These are phyloP conservation scores for Globicephala melas DNA, from an alignment of 2,113 vertebrate genomes.

Conservation along the genomic window DNA sequence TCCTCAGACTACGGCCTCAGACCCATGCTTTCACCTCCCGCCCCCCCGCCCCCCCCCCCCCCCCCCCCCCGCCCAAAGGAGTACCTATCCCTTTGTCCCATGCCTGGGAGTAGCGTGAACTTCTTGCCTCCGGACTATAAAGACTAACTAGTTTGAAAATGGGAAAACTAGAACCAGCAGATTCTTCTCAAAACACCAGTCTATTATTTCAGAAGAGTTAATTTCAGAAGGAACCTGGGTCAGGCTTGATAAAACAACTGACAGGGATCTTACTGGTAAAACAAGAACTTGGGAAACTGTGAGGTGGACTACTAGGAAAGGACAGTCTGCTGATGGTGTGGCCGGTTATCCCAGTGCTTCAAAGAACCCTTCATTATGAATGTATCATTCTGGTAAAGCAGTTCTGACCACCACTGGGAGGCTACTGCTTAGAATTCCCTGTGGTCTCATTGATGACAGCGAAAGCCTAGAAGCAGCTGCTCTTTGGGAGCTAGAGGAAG, in stretches of 20 bases:
- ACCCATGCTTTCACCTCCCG: neutral
- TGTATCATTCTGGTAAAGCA: neutral
- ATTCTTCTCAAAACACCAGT: constrained; percentile 71
- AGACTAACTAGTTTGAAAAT: constrained; percentile 77
- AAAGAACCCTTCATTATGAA: neutral
- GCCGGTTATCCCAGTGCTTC: neutral
- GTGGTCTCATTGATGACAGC: neutral
- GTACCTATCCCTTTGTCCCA: neutral
- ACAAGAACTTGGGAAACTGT: constrained; percentile 78
- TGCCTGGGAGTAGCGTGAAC: constrained; percentile 57
- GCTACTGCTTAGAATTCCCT: neutral
- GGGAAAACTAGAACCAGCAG: constrained; percentile 76
- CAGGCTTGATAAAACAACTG: constrained; percentile 93
- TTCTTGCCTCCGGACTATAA: constrained; percentile 59
- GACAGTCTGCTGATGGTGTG: neutral
- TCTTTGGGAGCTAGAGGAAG: neutral
- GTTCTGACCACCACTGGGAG: neutral
- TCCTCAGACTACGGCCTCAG: too few species aligned
- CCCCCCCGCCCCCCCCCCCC: accelerated
- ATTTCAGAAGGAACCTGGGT: constrained; percentile 92
- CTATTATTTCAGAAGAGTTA: constrained; percentile 86
- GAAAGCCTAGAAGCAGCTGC: neutral
- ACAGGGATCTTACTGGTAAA: constrained; percentile 91
- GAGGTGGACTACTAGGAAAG: neutral
- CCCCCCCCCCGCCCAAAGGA: neutral